Conservation (phyloP, 1,140 invertebrate genomes). For the Drosophila lini region DNA sequence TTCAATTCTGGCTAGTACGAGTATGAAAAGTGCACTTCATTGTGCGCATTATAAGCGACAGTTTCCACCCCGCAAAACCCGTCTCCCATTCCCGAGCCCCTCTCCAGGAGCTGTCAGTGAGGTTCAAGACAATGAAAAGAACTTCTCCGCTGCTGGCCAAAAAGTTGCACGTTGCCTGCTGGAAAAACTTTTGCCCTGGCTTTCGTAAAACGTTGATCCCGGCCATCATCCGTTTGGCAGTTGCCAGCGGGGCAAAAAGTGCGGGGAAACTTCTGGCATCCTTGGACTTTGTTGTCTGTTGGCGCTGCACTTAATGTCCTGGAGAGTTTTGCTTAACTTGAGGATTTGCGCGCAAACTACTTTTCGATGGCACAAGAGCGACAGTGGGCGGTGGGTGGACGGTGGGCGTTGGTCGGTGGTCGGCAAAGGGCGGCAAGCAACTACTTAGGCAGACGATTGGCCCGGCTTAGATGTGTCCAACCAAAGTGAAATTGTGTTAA, state of each 20-base stretch:
- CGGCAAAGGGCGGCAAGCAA: slow-evolving; percentile 47
- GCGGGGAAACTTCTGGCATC: slow-evolving; percentile 36
- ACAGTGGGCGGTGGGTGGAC: slow-evolving; percentile 16
- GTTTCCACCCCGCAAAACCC: slow-evolving; percentile 33
- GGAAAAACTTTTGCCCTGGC: slow-evolving; percentile 62
- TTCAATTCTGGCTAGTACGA: slow-evolving; percentile 68
- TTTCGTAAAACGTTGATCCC: slow-evolving; percentile 73
- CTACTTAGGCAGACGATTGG: slow-evolving; percentile 82
- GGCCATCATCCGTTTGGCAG: slow-evolving; percentile 72
- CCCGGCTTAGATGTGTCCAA: slow-evolving; percentile 67
- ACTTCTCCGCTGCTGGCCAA: slow-evolving; percentile 52
- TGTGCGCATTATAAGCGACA: slow-evolving; percentile 79
- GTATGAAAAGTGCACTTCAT: slow-evolving; percentile 82
- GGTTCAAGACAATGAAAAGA: slow-evolving; percentile 75
- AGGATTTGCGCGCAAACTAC: slow-evolving; percentile 84
- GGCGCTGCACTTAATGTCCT: slow-evolving; percentile 75
- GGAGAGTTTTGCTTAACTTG: slow-evolving; percentile 77
- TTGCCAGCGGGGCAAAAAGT: slow-evolving; percentile 17
- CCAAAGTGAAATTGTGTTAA: slow-evolving; percentile 71
- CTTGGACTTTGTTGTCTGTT: slow-evolving; percentile 69
- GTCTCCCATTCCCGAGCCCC: neutral
- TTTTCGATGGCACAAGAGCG: slow-evolving; percentile 74
- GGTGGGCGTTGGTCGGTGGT: neutral
- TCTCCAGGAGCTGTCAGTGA: slow-evolving; percentile 52
- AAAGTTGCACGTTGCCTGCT: slow-evolving; percentile 58